Evolutionary conservation across 2,888 invertebrate species (phyloP), one percentile per base, ranked within the genome.

Genomic region (Apamea epomidion): DNA sequence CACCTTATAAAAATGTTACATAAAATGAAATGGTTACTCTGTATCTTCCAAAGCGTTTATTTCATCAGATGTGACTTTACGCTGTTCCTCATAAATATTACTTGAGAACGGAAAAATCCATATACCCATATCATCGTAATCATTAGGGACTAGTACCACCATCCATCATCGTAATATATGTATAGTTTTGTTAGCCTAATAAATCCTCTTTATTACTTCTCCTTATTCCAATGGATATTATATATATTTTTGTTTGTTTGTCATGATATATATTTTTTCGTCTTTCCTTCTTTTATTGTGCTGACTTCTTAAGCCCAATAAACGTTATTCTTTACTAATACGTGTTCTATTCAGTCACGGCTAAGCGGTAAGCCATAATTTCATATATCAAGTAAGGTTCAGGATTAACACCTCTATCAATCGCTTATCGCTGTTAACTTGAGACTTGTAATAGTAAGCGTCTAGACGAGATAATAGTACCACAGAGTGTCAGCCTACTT

Each of bases 401-500:
- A 58, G 62, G 21, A 45, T 29, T 42, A 60, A 12, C n/a, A 37
- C 2, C 2, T 18, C 12, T 32, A 60, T n/a, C 12, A 32, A 58
- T 42, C 68, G 84, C 69, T 73, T 51, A 37, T 74, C 71, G 37
- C 71, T 58, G 1, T 16, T 74, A 45, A 74, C 85, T 85, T 83
- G 32, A 71, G 37, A 54, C 60, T 6, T n/a, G 54, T 12, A 48
- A 84, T 21, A 21, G n/a, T 80, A 58, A 70, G 21, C 62, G 74
- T 83, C 85, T 83, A 80, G 71, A 85, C 67, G 37, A 74, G 74
- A 71, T 83, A 62, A 72, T 60, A 60, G 62, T 74, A 60, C 32
- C 58, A 60, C 3, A 60, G 37, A 60, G 18, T 64, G 29, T 58
- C 8, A 84, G 45, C 65, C 65, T 62, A 80, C 65, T 84, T 65